A percentile compares a stretch with the other conserved stretches of the same genome.
These are phyloP conservation scores for Sminthurides aquaticus DNA, from an alignment of 2,888 invertebrate species.

Conservation along the genomic window DNA sequence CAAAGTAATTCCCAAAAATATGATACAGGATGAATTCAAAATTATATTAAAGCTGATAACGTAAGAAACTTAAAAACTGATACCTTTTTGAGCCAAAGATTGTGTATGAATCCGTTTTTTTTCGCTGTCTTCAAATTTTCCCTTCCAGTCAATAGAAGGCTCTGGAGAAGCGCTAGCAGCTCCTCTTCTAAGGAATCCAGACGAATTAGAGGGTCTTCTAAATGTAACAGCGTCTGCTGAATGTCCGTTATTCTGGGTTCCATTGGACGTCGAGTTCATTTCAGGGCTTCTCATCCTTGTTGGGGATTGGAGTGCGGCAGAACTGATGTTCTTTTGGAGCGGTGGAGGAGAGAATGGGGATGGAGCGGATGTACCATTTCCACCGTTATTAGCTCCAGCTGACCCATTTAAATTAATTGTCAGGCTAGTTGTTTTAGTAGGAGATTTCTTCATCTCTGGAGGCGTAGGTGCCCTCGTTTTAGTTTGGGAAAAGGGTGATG, in stretches of 20 bases:
- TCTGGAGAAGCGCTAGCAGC: background rate
- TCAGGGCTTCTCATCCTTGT: background rate
- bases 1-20: too few species aligned
- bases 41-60: too few species aligned
- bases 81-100: constrained; percentile 64
- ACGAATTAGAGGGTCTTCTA: too few species aligned
- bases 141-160: constrained; percentile 53
- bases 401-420: constrained; percentile 31
- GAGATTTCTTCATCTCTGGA: constrained; percentile 8
- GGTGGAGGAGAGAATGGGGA: background rate
- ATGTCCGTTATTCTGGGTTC: too few species aligned
- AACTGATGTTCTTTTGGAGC: background rate
- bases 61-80: too few species aligned
- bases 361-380: constrained; percentile 1
- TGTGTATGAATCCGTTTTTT: constrained; percentile 60
- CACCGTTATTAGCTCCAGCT: background rate
- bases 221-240: too few species aligned
- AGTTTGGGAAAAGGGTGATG: background rate
- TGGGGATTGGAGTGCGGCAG: constrained; percentile 1
- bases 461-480: background rate
- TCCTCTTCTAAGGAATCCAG: too few species aligned
- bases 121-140: constrained; percentile 63
- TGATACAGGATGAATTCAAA: too few species aligned
- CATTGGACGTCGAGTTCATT: too few species aligned
- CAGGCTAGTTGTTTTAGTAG: constrained; percentile 37